Base-by-base conservation (phyloP, 2,888 invertebrate genomes). In the Sinhomidia bicolor region DNA sequence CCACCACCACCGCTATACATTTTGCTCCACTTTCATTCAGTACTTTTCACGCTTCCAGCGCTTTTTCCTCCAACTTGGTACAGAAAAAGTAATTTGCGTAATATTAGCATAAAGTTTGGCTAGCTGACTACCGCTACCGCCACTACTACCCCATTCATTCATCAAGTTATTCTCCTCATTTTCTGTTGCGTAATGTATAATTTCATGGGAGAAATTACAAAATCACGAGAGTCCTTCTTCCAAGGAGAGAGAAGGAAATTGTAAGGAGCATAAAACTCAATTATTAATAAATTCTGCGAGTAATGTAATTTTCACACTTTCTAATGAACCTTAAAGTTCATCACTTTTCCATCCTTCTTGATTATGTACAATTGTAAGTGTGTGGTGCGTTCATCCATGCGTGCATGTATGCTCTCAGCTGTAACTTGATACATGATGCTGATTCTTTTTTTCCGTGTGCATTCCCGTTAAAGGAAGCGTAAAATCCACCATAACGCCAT, bases 221-320 rank as follows among this genome's bases (percentile, higher is more conserved):
- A 29, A 14, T 65, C 65, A 36, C 36, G 23, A 36, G 20, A 36
- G 26, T 51, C n/a, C 51, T 20, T 47, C 76, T 76, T 76, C 14
- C 23, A 10, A 3, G n/a, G 6, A 57, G 1, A 57, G 7, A 23
- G 7, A 57, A 57, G 57, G 36, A 5, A 36, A 7, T 36, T 5
- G 36, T 36, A 36, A 7, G 3, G 36, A 36, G 36, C 36, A 57
- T 57, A 62, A 57, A 76, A 76, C 29, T 17, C 32, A 76, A 51
- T 76, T 76, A 76, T 76, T 76, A 76, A 76, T 76, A 76, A 76
- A 51, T 76, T 76, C 76, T 29, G 51, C 10, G 47, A 74, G 41
- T 76, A 76, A 76, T 76, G 76, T 76, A 76, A 76, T 76, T 76
- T 76, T 76, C 76, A 76, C 76, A 76, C 76, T 76, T 76, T 76